Conservation (phyloP, 2,888 invertebrate species). For the Drosophila infuscata region DNA sequence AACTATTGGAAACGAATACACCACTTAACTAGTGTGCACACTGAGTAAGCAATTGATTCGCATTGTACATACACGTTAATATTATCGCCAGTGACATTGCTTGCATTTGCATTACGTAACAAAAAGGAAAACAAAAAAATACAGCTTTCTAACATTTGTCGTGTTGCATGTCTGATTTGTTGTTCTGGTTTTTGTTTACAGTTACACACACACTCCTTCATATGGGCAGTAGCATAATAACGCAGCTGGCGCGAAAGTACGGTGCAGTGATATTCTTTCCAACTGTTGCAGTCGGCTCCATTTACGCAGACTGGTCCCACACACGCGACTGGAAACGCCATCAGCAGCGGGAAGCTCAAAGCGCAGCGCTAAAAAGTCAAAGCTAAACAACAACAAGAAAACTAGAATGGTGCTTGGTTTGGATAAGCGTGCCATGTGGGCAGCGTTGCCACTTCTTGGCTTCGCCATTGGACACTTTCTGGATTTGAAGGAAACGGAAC, state of each 20-base stretch:
- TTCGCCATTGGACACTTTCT: constrained; percentile 88
- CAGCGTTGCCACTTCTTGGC: constrained; percentile 87
- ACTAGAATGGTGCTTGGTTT: constrained; percentile 86
- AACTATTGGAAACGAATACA: constrained; percentile 7
- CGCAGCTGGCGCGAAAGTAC: constrained; percentile 87
- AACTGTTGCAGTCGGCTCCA: constrained; percentile 86
- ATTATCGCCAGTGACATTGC: neutral
- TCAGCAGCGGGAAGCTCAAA: constrained; percentile 70
- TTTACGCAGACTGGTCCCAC: constrained; percentile 90
- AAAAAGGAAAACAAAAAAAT: constrained; percentile 10
- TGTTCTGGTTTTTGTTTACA: constrained; percentile 50
- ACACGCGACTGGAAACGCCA: constrained; percentile 90
- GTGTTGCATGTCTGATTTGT: constrained; percentile 27
- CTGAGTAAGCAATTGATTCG: constrained; percentile 37
- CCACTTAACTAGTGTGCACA: constrained; percentile 3
- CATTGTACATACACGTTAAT: constrained; percentile 1
- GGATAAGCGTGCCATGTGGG: constrained; percentile 86
- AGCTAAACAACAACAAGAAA: constrained; percentile 82
- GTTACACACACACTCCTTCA: constrained; percentile 50
- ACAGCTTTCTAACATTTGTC: neutral
- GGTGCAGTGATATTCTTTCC: constrained; percentile 90
- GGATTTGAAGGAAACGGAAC: constrained; percentile 89
- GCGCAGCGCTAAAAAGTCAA: constrained; percentile 55
- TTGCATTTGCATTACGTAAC: constrained; percentile 65
- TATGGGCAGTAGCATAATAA: constrained; percentile 81